Conservation (phyloP, 2,113 vertebrate species). For the Drymodes brunneopygia region DNA sequence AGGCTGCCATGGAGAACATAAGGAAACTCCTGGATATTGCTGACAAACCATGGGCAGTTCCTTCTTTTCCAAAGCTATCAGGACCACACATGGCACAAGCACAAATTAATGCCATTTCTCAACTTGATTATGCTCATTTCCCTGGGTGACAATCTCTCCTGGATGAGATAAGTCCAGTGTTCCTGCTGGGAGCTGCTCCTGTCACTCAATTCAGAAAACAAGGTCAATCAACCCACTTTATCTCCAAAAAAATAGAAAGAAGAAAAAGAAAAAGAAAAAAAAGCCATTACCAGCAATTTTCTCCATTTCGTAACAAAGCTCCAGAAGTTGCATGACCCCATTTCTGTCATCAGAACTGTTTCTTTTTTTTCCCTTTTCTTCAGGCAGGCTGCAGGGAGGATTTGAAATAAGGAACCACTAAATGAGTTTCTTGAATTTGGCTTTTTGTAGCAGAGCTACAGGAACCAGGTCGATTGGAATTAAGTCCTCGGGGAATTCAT, state of each 20-base stretch:
- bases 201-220: neutral
- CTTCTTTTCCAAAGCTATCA: neutral
- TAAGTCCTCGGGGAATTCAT: neutral
- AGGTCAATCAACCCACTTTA: neutral
- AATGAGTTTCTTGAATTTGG: neutral
- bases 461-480: neutral
- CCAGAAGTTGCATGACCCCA: neutral
- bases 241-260: neutral
- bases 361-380: neutral
- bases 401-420: neutral
- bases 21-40: neutral
- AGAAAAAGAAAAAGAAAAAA: neutral
- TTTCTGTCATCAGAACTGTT: neutral
- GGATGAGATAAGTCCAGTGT: neutral
- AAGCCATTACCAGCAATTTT: neutral
- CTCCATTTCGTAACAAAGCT: neutral
- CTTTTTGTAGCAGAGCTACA: neutral
- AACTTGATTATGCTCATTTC: neutral
- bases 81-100: neutral
- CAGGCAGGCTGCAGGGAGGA: neutral
- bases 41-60: neutral
- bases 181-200: neutral
- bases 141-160: neutral
- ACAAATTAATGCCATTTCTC: neutral
- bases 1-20: neutral